Conservation (phyloP, 1,140 invertebrate genomes). For the Colletes gigas region DNA sequence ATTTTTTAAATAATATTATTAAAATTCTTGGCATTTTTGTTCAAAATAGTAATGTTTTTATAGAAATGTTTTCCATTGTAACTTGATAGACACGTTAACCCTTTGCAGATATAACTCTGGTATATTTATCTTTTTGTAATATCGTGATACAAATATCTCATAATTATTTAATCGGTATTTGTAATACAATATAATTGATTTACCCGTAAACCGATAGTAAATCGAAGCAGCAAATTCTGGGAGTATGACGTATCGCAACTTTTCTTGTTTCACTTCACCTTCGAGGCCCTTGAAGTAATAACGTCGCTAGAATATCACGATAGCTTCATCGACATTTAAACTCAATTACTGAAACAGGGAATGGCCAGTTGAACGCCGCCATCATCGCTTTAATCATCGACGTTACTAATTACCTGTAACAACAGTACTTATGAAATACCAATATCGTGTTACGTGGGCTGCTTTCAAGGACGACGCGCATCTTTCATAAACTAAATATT, state of each 20-base stretch:
- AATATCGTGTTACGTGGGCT: not conserved
- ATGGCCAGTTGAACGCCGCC: constrained; percentile 27
- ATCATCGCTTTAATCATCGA: constrained; percentile 25
- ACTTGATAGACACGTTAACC: too few species aligned
- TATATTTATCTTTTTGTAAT: too few species aligned
- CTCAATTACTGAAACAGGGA: constrained; percentile 38
- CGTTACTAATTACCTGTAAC: constrained; percentile 19
- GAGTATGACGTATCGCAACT: constrained; percentile 2
- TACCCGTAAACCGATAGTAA: too few species aligned
- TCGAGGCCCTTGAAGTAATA: constrained; percentile 23
- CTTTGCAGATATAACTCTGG: too few species aligned
- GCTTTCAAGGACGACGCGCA: not conserved
- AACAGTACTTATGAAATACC: constrained; percentile 9
- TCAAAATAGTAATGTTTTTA: too few species aligned
- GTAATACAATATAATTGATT: too few species aligned
- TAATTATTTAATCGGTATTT: too few species aligned
- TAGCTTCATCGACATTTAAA: constrained; percentile 36
- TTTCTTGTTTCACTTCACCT: not conserved
- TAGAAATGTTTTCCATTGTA: too few species aligned
- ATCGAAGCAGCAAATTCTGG: too few species aligned
- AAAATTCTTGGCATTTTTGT: too few species aligned
- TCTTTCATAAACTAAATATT: not conserved
- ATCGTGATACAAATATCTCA: too few species aligned
- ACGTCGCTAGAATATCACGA: constrained; percentile 14
- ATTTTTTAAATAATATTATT: too few species aligned